Conservation (phyloP, 2,797 vertebrate species). For the Danio aesculapii region DNA sequence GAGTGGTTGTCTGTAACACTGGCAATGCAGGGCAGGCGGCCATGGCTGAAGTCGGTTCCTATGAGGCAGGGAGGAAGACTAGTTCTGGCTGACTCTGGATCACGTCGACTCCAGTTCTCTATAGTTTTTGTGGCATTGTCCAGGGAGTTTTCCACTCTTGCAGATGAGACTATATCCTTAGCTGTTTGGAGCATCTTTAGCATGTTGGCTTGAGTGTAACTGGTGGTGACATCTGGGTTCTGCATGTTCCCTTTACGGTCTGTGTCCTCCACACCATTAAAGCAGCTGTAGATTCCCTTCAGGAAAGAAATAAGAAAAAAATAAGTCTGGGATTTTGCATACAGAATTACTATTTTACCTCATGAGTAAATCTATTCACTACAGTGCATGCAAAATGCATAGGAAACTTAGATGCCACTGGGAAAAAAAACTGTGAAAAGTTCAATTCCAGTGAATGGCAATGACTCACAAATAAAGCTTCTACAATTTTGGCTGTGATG, state of each 20-base stretch:
- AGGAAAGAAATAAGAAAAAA: slow-evolving; percentile 28
- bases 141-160: slow-evolving; percentile 90
- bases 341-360: not conserved
- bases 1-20: slow-evolving; percentile 80
- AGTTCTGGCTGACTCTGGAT: slow-evolving; percentile 74
- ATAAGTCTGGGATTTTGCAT: not conserved
- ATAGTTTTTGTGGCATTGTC: slow-evolving; percentile 93
- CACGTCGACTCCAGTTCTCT: slow-evolving; percentile 88
- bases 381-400: too few species aligned
- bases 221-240: slow-evolving; percentile 89
- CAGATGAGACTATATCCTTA: slow-evolving; percentile 93
- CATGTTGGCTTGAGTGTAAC: slow-evolving; percentile 92
- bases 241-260: slow-evolving; percentile 75
- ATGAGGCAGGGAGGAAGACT: slow-evolving; percentile 71
- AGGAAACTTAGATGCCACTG: not conserved
- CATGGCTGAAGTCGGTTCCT: slow-evolving; percentile 68
- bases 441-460: not conserved
- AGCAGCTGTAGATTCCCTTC: slow-evolving; percentile 98
- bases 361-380: too few species aligned
- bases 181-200: slow-evolving; percentile 95
- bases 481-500: not conserved
- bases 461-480: not conserved
- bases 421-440: not conserved
- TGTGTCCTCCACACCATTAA: slow-evolving; percentile 89
- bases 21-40: slow-evolving; percentile 77